These are phyloP conservation scores for Drosophila yakuba DNA, from an alignment of 1,140 invertebrate species.

Conservation along the genomic window DNA sequence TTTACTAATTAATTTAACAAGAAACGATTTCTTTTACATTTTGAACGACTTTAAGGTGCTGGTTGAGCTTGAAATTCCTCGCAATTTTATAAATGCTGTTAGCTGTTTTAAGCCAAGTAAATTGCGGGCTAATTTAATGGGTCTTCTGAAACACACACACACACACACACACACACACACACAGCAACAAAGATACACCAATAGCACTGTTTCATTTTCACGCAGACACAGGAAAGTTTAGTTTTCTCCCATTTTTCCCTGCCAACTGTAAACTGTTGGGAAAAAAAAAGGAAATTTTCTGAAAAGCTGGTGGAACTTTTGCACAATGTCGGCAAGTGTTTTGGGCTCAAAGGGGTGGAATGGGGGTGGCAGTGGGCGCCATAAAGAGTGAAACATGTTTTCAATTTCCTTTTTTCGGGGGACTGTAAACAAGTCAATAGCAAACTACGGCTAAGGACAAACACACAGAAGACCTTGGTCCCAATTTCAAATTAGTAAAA, in stretches of 20 bases:
- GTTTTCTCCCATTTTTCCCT: constrained; percentile 32
- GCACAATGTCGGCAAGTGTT: constrained; percentile 67
- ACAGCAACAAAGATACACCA: constrained; percentile 5
- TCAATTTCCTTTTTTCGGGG: constrained; percentile 51
- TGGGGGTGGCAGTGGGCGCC: neutral
- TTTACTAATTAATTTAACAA: constrained; percentile 1
- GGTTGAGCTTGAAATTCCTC: constrained; percentile 35
- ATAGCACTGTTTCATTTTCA: constrained; percentile 51
- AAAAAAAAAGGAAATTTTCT: constrained; percentile 4
- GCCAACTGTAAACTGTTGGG: constrained; percentile 36
- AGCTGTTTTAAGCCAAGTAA: constrained; percentile 44
- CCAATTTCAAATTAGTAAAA: constrained; percentile 48
- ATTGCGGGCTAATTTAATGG: constrained; percentile 52
- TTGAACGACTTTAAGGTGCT: neutral
- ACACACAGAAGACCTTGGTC: constrained; percentile 48
- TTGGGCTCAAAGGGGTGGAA: constrained; percentile 4
- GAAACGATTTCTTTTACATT: constrained; percentile 8
- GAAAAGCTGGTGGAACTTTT: constrained; percentile 54
- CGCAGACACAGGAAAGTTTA: constrained; percentile 40
- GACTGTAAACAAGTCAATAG: constrained; percentile 50
- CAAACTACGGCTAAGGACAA: constrained; percentile 41
- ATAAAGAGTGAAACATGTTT: constrained; percentile 65
- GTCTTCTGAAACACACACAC: constrained; percentile 22
- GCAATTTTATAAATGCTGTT: constrained; percentile 47
- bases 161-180: constrained; percentile 30